Base-by-base conservation (phyloP, 1,140 invertebrate species). In the Caerostris darwini region DNA sequence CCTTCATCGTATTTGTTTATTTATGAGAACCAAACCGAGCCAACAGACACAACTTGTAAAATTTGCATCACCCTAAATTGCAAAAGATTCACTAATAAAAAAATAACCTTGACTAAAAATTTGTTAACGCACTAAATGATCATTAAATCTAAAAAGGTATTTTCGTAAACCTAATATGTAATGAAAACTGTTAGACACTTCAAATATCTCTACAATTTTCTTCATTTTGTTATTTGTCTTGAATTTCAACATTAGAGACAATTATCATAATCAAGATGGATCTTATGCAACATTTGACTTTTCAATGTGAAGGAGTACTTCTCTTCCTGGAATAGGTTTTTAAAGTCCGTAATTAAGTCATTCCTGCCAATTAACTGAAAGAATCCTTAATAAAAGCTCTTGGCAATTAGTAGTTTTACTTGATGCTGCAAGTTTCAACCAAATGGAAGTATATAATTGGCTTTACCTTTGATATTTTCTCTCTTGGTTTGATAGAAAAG, bases 371-470 rank as follows among this genome's bases (percentile, higher is more conserved):
- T 77, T 77, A 77, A 77, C 50, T 77, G 50, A 53, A 77, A 34
- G 50, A 50, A 50, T 12, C 50, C 53, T 77, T 77, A 77, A 77
- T 77, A 77, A 50, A 77, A 50, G 10, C 53, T 50, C 34, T 50
- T 77, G 34, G 34, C 71, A 77, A 77, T 77, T 77, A 77, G 50
- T 8, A 50, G 14, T 50, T 3, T 50, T 14, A 77, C 71, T 77
- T 77, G 71, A 50, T 77, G 19, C 71, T 77, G 71, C 19, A 34
- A 1, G 34, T 19, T 77, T 77, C 71, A 77, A 50, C 34, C 34
- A 77, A 53, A 77, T 77, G 71, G 71, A 77, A 77, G 34, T 77
- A 77, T 50, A 77, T 77, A 77, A 77, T 77, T 77, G 71, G 71
- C 71, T 12, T 77, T 77, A 77, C 71, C 71, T 77, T 77, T 77